A percentile compares a stretch with the other conserved stretches of the same genome.
These are phyloP conservation scores for Gasterosteus nipponicus DNA, from an alignment of 2,113 vertebrate genomes.

Conservation along the genomic window DNA sequence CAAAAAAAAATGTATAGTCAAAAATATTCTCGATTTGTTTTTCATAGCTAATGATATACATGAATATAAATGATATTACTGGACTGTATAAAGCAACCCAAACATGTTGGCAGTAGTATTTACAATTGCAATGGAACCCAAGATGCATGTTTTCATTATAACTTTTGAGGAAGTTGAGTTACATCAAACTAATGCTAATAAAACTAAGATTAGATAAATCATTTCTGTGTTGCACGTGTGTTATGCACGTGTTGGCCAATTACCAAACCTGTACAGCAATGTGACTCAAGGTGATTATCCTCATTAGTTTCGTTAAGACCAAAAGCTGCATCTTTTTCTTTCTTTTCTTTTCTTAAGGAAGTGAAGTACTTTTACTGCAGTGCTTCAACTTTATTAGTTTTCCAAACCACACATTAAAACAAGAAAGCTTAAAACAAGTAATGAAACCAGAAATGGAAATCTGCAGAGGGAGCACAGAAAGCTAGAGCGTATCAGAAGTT, in stretches of 20 bases:
- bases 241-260: constrained; percentile 51
- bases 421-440: constrained; percentile 73
- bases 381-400: constrained; percentile 76
- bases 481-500: constrained; percentile 75
- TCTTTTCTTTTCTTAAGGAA: constrained; percentile 20
- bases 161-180: not conserved
- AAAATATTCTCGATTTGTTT: not conserved
- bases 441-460: constrained; percentile 72
- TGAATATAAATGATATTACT: not conserved
- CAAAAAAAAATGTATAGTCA: not conserved
- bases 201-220: not conserved
- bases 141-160: not conserved
- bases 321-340: constrained; percentile 38
- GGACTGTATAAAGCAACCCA: not conserved
- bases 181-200: not conserved
- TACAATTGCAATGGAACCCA: not conserved
- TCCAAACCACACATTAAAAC: constrained; percentile 67
- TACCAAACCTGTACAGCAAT: constrained; percentile 19
- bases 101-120: not conserved
- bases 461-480: constrained; percentile 69
- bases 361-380: constrained; percentile 62
- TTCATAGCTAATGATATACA: not conserved
- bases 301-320: constrained; percentile 73
- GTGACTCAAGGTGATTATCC: constrained; percentile 42
- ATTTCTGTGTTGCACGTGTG: constrained; percentile 40